These are phyloP conservation scores for Trogon surrucura DNA, from an alignment of 2,113 vertebrate species.

Conservation along the genomic window DNA sequence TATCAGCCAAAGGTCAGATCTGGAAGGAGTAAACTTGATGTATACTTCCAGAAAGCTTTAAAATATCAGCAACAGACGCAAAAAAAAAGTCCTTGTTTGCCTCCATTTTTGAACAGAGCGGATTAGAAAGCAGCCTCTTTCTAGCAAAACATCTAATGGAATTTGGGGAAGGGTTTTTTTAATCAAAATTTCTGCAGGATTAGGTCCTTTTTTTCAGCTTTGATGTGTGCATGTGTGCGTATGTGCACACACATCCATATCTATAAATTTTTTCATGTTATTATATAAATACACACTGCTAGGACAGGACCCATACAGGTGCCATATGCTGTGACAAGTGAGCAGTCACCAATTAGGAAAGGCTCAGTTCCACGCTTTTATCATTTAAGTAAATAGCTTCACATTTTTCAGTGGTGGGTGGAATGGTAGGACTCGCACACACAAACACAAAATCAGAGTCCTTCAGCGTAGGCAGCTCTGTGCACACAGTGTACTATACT, in stretches of 20 bases:
- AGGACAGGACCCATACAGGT: not conserved
- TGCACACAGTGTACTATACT: accelerated
- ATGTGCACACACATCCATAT: accelerated
- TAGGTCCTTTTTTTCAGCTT: not conserved
- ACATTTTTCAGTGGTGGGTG: not conserved
- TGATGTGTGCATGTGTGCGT: not conserved
- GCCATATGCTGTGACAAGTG: not conserved
- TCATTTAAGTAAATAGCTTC: not conserved
- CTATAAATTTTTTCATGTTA: not conserved
- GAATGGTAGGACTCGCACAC: not conserved
- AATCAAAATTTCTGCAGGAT: not conserved
- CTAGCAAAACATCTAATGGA: not conserved
- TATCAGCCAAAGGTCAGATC: conserved; percentile 2
- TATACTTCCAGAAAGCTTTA: not conserved
- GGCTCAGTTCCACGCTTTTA: not conserved
- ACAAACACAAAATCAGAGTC: not conserved
- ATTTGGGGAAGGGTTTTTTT: not conserved
- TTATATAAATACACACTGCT: not conserved
- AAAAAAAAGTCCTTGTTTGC: not conserved
- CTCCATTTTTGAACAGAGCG: not conserved
- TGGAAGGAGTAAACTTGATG: not conserved
- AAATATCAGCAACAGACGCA: not conserved
- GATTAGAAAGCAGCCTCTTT: not conserved
- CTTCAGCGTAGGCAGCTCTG: accelerated
- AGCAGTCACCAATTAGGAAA: not conserved